Conservation (phyloP, 2,113 vertebrate genomes). For the Cebidichthys violaceus region DNA sequence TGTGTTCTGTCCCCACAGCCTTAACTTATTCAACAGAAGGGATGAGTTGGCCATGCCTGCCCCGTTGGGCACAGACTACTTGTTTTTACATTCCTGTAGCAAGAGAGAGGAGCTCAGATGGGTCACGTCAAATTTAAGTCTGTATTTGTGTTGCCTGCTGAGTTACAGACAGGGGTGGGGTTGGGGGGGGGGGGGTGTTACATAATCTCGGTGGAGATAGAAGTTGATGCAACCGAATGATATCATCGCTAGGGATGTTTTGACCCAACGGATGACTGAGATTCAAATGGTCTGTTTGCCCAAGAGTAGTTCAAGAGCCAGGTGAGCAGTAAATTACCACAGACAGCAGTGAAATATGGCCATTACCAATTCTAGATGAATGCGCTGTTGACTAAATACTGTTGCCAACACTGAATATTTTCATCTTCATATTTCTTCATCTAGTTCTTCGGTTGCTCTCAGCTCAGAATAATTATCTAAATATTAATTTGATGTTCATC, state of each 20-base stretch:
- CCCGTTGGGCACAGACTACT: conserved; percentile 14
- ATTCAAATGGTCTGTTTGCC: neutral
- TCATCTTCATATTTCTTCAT: neutral
- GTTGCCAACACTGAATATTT: neutral
- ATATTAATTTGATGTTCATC: neutral
- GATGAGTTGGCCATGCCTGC: neutral
- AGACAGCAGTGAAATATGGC: conserved; percentile 12
- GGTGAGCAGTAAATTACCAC: conserved; percentile 34
- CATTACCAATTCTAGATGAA: conserved; percentile 11
- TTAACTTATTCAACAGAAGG: conserved; percentile 23
- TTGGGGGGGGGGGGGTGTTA: conserved; percentile 1
- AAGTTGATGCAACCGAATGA: conserved; percentile 51
- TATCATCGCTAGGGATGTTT: conserved; percentile 50
- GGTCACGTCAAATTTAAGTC: conserved; percentile 36
- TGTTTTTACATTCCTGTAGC: conserved; percentile 30
- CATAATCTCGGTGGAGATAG: conserved; percentile 32
- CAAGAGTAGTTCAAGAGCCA: conserved; percentile 6
- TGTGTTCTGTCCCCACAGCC: conserved; percentile 1
- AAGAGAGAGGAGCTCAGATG: conserved; percentile 13
- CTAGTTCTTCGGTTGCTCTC: neutral
- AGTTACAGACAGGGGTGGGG: conserved; percentile 12
- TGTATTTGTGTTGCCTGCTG: conserved; percentile 34
- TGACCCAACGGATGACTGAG: conserved; percentile 12
- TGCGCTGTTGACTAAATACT: neutral
- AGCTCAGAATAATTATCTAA: neutral